Percentiles rank a stretch among this genome's conserved stretches.
Conservation (phyloP, 2,797 vertebrate genomes). For the Prionace glauca region DNA sequence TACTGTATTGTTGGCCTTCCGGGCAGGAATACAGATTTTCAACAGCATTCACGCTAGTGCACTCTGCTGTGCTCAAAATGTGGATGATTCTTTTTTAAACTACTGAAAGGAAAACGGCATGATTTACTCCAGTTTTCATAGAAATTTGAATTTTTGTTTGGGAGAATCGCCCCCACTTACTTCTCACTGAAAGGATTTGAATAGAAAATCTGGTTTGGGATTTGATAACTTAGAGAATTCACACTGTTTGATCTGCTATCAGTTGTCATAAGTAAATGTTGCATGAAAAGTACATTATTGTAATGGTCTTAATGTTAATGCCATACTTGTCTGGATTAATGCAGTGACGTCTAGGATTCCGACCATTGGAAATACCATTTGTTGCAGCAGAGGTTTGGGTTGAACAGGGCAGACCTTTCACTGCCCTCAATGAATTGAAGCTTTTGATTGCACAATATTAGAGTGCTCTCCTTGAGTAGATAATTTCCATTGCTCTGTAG, state of each 20-base stretch:
- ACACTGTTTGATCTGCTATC: no score
- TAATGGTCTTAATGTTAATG: neutral
- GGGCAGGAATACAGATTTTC: no score
- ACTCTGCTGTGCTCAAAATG: no score
- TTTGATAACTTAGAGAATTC: neutral
- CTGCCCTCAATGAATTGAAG: neutral
- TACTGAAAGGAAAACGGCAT: no score
- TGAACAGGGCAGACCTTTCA: neutral
- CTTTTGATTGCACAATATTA: neutral
- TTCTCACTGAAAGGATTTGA: neutral
- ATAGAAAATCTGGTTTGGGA: neutral
- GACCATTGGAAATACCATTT: neutral
- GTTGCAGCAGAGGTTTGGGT: neutral
- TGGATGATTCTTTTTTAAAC: no score
- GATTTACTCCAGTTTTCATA: no score
- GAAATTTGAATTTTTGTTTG: no score
- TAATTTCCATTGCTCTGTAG: neutral
- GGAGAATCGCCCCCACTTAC: no score
- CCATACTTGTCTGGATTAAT: neutral
- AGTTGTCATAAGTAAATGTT: neutral
- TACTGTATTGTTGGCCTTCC: no score
- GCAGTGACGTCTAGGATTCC: neutral
- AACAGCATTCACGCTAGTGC: no score
- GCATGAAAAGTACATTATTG: neutral
- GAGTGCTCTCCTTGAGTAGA: neutral